Evolutionary conservation across 2,888 invertebrate species (phyloP).

Genomic region (Eristalinus aeneus): DNA sequence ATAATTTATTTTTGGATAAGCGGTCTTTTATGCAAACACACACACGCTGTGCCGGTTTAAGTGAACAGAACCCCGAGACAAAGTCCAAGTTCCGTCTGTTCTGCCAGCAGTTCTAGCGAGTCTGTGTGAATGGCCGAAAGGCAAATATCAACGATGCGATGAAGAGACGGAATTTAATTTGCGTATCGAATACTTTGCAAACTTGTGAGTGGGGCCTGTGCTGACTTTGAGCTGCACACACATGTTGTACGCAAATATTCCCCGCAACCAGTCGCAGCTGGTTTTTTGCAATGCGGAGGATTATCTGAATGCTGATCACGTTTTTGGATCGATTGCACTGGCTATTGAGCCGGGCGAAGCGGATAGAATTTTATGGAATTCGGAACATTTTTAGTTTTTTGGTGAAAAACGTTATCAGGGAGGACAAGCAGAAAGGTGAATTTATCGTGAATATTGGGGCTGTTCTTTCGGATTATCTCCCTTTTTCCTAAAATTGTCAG

Average conservation of each 20-base stretch:
- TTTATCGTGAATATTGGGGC: neutral
- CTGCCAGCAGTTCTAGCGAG: neutral
- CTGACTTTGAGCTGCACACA: neutral
- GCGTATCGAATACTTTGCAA: neutral
- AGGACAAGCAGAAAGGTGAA: neutral
- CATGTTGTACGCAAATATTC: neutral
- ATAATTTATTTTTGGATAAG: slow-evolving; percentile 1
- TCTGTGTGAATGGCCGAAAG: slow-evolving; percentile 10
- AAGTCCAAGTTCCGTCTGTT: neutral
- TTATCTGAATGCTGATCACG: neutral
- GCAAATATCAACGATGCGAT: neutral
- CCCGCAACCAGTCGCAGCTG: neutral
- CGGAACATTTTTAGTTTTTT: neutral
- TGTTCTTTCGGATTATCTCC: no score
- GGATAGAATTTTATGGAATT: slow-evolving; percentile 4
- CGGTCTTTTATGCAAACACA: neutral
- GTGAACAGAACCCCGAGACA: neutral
- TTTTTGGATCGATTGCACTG: neutral
- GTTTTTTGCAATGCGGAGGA: neutral
- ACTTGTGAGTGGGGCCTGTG: neutral
- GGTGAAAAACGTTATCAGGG: neutral
- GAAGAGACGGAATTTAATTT: neutral
- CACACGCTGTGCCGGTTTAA: neutral
- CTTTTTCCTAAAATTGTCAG: no score
- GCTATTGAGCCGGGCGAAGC: neutral